phyloP scores from a whole-genome alignment of 2,888 invertebrate species.

The Drosophila melanosoma region DNA sequence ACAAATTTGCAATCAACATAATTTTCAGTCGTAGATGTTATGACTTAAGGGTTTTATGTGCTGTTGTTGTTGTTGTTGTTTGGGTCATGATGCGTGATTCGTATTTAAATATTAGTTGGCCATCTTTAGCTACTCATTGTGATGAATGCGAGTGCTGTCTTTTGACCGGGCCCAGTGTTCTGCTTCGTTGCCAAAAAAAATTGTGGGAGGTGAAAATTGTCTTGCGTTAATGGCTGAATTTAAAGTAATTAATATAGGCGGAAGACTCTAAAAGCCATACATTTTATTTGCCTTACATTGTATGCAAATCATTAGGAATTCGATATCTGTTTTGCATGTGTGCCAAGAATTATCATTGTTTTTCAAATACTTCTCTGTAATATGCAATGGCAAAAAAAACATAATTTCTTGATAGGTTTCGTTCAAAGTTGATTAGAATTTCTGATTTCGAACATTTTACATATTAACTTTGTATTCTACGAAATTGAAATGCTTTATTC shows the following conservation, averaged over 20 bases:
- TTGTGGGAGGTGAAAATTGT: constrained; percentile 79
- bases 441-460: background rate
- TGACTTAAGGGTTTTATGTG: constrained; percentile 69
- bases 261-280: constrained; percentile 21
- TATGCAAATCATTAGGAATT: constrained; percentile 58
- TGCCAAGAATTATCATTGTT: background rate
- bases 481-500: background rate
- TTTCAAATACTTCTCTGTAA: background rate
- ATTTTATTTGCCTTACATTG: constrained; percentile 47
- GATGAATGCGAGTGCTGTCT: constrained; percentile 9
- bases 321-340: constrained; percentile 1
- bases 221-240: constrained; percentile 77
- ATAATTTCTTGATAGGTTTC: background rate
- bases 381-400: background rate
- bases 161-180: constrained; percentile 50
- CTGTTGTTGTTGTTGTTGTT: constrained; percentile 22
- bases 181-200: constrained; percentile 70
- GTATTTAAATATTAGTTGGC: constrained; percentile 12
- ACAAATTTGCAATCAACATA: constrained; percentile 82
- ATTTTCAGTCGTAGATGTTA: constrained; percentile 61
- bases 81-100: constrained; percentile 48
- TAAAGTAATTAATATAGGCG: constrained; percentile 72
- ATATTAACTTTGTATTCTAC: background rate
- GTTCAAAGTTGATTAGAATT: background rate
- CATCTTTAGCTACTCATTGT: constrained; percentile 1